A percentile compares a stretch with the other conserved stretches of the same genome.
phyloP scores from a whole-genome alignment of 2,113 vertebrate genomes.

The Rhabdomys dilectus region DNA sequence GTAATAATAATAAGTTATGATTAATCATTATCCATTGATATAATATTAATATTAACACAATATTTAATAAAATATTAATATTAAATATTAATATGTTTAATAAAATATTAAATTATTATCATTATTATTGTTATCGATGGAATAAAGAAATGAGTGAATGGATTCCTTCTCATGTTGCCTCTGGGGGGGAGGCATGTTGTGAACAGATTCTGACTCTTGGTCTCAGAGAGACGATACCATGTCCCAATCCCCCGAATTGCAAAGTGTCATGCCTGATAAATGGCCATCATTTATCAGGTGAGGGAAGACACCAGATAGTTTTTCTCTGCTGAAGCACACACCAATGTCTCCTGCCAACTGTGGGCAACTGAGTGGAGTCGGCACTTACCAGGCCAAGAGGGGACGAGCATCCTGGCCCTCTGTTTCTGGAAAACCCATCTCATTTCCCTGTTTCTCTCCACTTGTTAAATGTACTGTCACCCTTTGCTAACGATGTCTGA shows the following conservation, averaged over 20 bases:
- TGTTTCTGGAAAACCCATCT: not conserved
- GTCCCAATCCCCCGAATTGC: constrained; percentile 22
- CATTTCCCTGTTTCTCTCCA: constrained; percentile 50
- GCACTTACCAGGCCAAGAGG: not conserved
- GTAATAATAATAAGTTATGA: too few relatives aligned
- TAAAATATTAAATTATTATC: too few relatives aligned
- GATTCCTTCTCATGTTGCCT: not conserved
- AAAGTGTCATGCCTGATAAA: constrained; percentile 62
- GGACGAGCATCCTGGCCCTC: rapidly evolving
- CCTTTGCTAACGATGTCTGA: constrained; percentile 76
- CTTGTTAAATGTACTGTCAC: constrained; percentile 79
- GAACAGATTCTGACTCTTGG: not conserved
- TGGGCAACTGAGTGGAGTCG: not conserved
- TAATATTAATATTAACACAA: too few relatives aligned
- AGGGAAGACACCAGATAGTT: constrained; percentile 37
- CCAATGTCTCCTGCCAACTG: not conserved
- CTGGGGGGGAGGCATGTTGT: not conserved
- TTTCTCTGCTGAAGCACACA: not conserved
- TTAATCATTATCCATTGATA: too few relatives aligned
- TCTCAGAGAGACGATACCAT: not conserved
- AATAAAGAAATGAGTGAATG: not conserved
- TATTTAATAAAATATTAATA: too few relatives aligned
- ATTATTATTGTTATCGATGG: not conserved
- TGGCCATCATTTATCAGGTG: not conserved
- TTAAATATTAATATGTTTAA: too few relatives aligned